These are phyloP conservation scores for Diarsia rubi DNA, from an alignment of 2,888 invertebrate species.

Conservation along the genomic window DNA sequence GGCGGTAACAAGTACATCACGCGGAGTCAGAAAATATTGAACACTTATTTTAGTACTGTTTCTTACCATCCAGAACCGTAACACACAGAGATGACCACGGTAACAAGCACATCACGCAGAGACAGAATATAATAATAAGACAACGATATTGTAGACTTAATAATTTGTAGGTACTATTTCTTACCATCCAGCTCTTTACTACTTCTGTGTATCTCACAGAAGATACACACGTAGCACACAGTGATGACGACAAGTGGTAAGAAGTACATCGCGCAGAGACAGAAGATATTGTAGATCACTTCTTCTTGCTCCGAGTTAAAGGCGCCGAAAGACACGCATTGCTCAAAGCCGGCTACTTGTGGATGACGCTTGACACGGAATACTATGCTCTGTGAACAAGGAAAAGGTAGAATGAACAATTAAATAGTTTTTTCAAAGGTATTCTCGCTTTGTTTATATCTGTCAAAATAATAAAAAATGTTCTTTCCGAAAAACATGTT, in stretches of 20 bases:
- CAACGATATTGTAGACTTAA: background rate
- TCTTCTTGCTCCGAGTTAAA: slow-evolving; percentile 92
- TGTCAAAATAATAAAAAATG: background rate
- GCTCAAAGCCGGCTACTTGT: slow-evolving; percentile 91
- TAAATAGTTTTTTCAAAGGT: background rate
- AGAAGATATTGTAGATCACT: slow-evolving; percentile 94
- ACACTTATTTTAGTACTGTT: no score
- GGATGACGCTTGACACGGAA: slow-evolving; percentile 94
- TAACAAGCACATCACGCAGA: slow-evolving; percentile 94
- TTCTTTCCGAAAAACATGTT: no score
- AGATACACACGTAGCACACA: slow-evolving; percentile 93
- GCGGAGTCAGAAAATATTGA: slow-evolving; percentile 91
- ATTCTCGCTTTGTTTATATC: background rate
- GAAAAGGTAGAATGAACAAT: slow-evolving; percentile 15
- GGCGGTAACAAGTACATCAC: slow-evolving; percentile 94
- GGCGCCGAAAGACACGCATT: slow-evolving; percentile 95
- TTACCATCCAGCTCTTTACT: slow-evolving; percentile 91
- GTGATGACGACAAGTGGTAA: slow-evolving; percentile 94
- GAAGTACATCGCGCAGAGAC: slow-evolving; percentile 94
- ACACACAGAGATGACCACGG: slow-evolving; percentile 87
- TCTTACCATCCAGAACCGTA: no score
- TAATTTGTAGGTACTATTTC: slow-evolving; percentile 39
- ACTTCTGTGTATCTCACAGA: slow-evolving; percentile 93
- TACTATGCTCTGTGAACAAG: slow-evolving; percentile 92
- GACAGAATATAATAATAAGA: slow-evolving; percentile 83